phyloP scores from a whole-genome alignment of 2,888 invertebrate species.

The Papilio demoleus region DNA sequence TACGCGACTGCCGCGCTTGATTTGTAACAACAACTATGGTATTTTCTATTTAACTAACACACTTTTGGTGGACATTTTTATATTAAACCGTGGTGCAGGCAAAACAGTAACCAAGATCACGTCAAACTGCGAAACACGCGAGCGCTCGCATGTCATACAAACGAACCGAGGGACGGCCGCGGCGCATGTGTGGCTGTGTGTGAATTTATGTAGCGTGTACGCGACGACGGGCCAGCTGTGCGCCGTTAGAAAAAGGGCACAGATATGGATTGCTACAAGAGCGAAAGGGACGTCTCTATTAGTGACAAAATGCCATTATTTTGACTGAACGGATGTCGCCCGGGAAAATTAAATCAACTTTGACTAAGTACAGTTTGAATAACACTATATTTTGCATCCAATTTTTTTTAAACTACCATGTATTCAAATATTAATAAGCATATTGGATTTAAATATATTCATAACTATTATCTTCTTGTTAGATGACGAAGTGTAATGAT shows the following conservation, averaged over 20 bases:
- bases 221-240: slow-evolving; percentile 33
- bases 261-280: slow-evolving; percentile 9
- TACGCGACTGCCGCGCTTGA: slow-evolving; percentile 42
- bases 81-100: slow-evolving; percentile 65
- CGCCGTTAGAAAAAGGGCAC: slow-evolving; percentile 27
- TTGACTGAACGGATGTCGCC: slow-evolving; percentile 16
- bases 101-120: slow-evolving; percentile 54
- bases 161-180: slow-evolving; percentile 57
- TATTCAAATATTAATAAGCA: neutral
- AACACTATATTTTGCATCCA: neutral
- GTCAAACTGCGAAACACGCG: slow-evolving; percentile 52
- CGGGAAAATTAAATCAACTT: slow-evolving; percentile 35
- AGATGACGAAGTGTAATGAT: slow-evolving; percentile 16
- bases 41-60: slow-evolving; percentile 71
- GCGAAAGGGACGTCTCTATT: slow-evolving; percentile 9
- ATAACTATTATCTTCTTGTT: neutral
- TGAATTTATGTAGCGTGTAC: slow-evolving; percentile 35
- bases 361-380: neutral
- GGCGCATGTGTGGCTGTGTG: slow-evolving; percentile 63
- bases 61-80: slow-evolving; percentile 76
- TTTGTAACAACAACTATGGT: slow-evolving; percentile 52
- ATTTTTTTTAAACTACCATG: neutral
- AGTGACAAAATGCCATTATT: slow-evolving; percentile 12
- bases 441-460: neutral
- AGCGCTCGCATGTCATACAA: slow-evolving; percentile 50